phyloP scores from a whole-genome alignment of 2,113 vertebrate genomes.

The Eptesicus fuscus region DNA sequence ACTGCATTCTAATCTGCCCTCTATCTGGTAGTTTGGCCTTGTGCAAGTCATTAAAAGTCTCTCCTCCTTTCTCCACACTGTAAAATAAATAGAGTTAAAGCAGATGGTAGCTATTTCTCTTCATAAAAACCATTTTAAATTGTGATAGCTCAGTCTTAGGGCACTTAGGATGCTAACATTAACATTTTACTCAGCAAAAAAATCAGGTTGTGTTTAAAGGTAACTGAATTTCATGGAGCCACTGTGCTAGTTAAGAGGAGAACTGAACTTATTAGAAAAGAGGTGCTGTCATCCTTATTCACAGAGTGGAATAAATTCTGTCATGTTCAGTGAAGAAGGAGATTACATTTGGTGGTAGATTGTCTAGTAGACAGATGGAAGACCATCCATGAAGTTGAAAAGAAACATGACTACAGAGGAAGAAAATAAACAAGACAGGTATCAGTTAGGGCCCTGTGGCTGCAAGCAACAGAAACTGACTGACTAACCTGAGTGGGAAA shows the following conservation, averaged over 20 bases:
- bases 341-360: neutral
- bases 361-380: neutral
- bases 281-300: neutral
- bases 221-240: constrained; percentile 27
- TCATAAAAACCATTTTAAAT: neutral
- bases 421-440: neutral
- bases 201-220: neutral
- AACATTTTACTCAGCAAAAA: neutral
- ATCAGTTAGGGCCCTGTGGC: neutral
- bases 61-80: neutral
- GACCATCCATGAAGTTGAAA: neutral
- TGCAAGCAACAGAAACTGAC: neutral
- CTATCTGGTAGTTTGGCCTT: neutral
- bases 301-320: neutral
- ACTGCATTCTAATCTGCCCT: neutral
- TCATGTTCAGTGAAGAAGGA: neutral
- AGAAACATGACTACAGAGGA: neutral
- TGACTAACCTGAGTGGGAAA: neutral
- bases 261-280: neutral
- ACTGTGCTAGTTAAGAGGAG: neutral
- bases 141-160: neutral
- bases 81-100: neutral
- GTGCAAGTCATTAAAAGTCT: neutral
- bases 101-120: neutral
- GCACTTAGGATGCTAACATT: neutral